Conservation (phyloP, 2,888 invertebrate species). For the Willowsia nigromaculata region DNA sequence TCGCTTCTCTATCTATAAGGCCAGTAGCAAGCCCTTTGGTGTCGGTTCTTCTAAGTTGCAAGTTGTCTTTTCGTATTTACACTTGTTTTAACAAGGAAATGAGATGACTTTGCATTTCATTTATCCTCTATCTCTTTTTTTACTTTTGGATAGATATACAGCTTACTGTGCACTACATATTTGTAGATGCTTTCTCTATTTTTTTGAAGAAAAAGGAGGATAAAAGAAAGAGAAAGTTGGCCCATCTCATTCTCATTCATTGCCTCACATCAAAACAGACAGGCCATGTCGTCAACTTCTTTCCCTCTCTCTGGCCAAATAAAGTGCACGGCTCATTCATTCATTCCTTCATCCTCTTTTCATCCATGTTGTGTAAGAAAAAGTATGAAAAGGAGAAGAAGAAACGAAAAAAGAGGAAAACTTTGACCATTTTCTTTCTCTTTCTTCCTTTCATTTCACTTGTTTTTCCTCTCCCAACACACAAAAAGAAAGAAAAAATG, state of each 20-base stretch:
- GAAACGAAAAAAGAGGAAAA: background rate
- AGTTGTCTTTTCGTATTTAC: conserved; percentile 36
- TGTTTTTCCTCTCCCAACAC: conserved; percentile 2
- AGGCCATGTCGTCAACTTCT: conserved; percentile 33
- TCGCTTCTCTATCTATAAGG: too few relatives aligned
- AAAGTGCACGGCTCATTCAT: conserved; percentile 14
- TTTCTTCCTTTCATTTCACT: conserved; percentile 18
- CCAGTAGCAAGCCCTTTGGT: background rate
- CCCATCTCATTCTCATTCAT: conserved; percentile 65
- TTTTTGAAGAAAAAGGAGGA: background rate
- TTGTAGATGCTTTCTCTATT: background rate
- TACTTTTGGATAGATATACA: background rate
- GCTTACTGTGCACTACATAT: background rate
- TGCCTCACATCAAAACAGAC: conserved; percentile 66
- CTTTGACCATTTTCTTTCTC: conserved; percentile 47
- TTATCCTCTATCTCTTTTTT: background rate
- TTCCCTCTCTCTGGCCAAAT: too few relatives aligned
- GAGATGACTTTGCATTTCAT: conserved; percentile 44
- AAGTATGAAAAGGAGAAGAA: background rate
- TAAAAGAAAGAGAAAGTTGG: conserved; percentile 21
- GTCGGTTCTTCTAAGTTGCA: background rate
- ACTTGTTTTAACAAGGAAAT: conserved; percentile 62
- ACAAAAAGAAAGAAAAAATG: too few relatives aligned
- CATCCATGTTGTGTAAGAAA: background rate
- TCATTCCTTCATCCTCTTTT: conserved; percentile 19